phyloP scores from a whole-genome alignment of 2,113 vertebrate genomes.

The Ceratotherium simum region DNA sequence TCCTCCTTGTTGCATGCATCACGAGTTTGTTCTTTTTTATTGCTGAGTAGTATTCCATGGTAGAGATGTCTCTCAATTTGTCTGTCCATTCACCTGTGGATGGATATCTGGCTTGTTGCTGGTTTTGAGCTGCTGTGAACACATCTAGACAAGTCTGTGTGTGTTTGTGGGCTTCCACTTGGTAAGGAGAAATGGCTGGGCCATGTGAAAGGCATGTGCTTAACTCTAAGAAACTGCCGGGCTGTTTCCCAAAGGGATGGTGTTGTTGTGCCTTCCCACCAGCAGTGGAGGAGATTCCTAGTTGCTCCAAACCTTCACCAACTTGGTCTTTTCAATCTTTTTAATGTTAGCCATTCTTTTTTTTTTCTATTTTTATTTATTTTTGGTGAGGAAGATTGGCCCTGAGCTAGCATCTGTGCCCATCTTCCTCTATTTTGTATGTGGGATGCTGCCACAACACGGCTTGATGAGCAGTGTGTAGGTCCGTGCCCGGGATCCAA shows the following conservation, averaged over 20 bases:
- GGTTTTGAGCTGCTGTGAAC: not conserved
- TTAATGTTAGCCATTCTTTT: not conserved
- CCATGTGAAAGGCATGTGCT: not conserved
- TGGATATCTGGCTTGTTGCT: not conserved
- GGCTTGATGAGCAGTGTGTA: too few species aligned
- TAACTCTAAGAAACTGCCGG: not conserved
- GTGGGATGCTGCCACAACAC: too few species aligned
- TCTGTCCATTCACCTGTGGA: not conserved
- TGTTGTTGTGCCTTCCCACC: fast-evolving
- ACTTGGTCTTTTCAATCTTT: fast-evolving
- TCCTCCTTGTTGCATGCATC: fast-evolving
- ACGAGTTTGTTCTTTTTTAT: fast-evolving
- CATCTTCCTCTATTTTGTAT: too few species aligned
- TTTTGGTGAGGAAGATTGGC: too few species aligned
- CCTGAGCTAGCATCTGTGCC: too few species aligned
- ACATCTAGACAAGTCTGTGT: not conserved
- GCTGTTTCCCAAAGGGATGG: not conserved
- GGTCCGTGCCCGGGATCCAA: too few species aligned
- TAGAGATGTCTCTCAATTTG: fast-evolving
- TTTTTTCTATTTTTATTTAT: too few species aligned
- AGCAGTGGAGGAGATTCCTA: not conserved
- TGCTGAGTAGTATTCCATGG: not conserved
- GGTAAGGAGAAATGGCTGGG: not conserved
- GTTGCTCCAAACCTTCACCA: too few species aligned
- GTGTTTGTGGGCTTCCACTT: not conserved